phyloP scores from a whole-genome alignment of 2,113 vertebrate genomes.

The Carlito syrichta region DNA sequence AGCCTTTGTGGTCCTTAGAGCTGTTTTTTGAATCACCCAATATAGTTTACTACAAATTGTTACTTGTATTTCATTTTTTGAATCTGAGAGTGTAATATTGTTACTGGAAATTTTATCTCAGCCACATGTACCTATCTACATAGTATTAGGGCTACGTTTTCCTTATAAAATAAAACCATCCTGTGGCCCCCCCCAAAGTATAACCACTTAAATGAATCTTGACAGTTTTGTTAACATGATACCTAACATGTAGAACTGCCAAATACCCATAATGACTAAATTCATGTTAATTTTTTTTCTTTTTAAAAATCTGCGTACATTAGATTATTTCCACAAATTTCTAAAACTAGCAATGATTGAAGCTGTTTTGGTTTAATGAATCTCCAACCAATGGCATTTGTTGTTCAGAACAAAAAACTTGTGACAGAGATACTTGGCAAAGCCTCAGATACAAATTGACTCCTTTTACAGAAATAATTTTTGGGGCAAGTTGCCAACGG shows the following conservation, averaged over 20 bases:
- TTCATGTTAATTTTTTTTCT: neutral
- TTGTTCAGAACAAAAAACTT: slow-evolving; percentile 17
- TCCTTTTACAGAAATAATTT: neutral
- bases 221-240: neutral
- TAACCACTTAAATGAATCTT: neutral
- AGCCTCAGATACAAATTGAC: neutral
- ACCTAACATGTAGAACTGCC: neutral
- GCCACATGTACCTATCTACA: neutral
- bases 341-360: neutral
- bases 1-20: neutral
- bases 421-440: neutral
- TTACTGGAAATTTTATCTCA: neutral
- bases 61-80: neutral
- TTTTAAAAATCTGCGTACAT: neutral
- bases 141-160: neutral
- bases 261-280: neutral
- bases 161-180: neutral
- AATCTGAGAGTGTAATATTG: neutral
- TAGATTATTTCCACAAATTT: neutral
- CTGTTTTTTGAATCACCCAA: neutral
- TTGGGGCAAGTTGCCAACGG: neutral
- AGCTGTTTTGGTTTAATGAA: neutral
- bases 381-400: neutral
- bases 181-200: neutral
- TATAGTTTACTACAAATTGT: neutral